These are phyloP conservation scores for Torymus aiolomorphi DNA, from an alignment of 2,888 invertebrate genomes.

Conservation along the genomic window DNA sequence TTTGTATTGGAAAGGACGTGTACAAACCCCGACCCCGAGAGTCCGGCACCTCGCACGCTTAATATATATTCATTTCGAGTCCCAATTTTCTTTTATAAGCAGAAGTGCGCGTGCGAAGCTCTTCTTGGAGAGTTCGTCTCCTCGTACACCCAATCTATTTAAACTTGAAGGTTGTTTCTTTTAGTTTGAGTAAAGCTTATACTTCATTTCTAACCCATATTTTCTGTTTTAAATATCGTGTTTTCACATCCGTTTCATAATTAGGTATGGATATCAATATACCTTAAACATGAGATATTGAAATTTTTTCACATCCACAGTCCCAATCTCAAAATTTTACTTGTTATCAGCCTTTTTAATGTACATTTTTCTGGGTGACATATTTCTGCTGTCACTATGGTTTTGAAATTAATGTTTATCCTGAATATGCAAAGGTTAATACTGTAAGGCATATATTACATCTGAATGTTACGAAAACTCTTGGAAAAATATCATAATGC, in stretches of 20 bases:
- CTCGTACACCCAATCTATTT: too few relatives aligned
- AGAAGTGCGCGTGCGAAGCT: too few relatives aligned
- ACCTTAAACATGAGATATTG: conserved; percentile 26
- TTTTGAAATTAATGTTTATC: neutral
- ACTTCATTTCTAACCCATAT: too few relatives aligned
- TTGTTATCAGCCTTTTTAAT: neutral
- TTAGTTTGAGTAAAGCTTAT: too few relatives aligned
- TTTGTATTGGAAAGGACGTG: too few relatives aligned
- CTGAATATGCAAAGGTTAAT: neutral
- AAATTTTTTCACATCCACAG: conserved; percentile 37
- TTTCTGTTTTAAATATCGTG: conserved; percentile 44
- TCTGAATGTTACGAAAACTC: conserved; percentile 3
- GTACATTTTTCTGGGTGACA: neutral
- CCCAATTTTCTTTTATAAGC: too few relatives aligned
- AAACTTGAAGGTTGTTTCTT: too few relatives aligned
- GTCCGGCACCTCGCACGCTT: too few relatives aligned
- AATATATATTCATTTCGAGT: too few relatives aligned
- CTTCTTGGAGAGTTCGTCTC: too few relatives aligned
- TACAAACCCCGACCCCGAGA: too few relatives aligned
- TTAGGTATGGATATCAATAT: conserved; percentile 42
- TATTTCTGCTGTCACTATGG: neutral
- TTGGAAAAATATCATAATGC: conserved; percentile 38
- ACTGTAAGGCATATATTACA: conserved; percentile 9
- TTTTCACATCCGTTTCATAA: conserved; percentile 48
- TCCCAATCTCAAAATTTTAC: conserved; percentile 20